phyloP scores from a whole-genome alignment of 2,797 vertebrate genomes.

The Myotis vivesi region DNA sequence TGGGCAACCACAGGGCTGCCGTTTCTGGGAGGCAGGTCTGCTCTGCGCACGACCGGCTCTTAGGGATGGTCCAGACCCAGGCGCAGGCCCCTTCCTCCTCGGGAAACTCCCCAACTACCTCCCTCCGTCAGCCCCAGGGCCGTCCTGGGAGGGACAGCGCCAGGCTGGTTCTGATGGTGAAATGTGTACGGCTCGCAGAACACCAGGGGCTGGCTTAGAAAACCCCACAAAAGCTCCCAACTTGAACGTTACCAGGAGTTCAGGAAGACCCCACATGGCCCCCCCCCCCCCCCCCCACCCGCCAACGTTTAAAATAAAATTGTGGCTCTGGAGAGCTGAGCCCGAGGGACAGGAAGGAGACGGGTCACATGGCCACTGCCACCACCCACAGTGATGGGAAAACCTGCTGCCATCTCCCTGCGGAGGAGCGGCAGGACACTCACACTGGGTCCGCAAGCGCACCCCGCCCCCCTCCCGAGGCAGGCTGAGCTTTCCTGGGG shows the following conservation, averaged over 20 bases:
- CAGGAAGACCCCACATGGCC: constrained; percentile 53
- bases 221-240: constrained; percentile 58
- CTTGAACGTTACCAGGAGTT: constrained; percentile 74
- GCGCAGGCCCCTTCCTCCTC: neutral
- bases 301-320: constrained; percentile 74
- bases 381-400: constrained; percentile 60
- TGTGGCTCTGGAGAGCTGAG: constrained; percentile 59
- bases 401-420: constrained; percentile 62
- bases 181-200: neutral
- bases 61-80: neutral
- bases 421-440: constrained; percentile 60
- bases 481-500: neutral
- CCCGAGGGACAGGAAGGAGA: constrained; percentile 64
- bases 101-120: neutral
- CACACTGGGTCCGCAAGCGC: neutral
- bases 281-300: constrained; percentile 41
- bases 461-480: neutral
- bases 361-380: constrained; percentile 43
- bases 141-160: neutral
- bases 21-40: neutral
- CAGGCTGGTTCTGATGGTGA: constrained; percentile 56
- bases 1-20: no score
- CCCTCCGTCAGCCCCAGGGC: neutral
- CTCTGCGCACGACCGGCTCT: neutral
- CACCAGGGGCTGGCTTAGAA: constrained; percentile 68